phyloP scores from a whole-genome alignment of 23 tunicate genomes.

The Diplosoma virens region DNA sequence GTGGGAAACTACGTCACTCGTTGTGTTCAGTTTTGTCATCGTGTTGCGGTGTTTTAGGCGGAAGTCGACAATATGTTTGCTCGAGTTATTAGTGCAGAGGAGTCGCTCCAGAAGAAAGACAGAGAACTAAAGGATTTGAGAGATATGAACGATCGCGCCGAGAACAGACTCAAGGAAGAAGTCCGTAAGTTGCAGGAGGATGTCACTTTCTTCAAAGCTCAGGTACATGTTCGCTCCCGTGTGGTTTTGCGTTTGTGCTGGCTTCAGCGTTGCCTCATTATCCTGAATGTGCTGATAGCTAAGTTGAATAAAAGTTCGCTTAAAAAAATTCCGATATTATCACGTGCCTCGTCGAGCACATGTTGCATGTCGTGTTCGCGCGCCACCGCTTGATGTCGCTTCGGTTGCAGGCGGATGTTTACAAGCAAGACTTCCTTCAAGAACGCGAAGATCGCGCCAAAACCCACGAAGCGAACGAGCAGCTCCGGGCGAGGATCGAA shows the following conservation, averaged over 20 bases:
- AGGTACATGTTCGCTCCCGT: too few species aligned
- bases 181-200: slow-evolving; percentile 24
- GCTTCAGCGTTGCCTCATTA: too few species aligned
- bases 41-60: not conserved
- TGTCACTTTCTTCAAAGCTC: slow-evolving; percentile 38
- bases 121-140: slow-evolving; percentile 29
- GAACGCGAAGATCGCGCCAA: slow-evolving; percentile 52
- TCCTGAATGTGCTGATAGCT: too few species aligned
- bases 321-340: too few species aligned
- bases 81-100: slow-evolving; percentile 40
- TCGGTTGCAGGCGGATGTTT: slow-evolving; percentile 53
- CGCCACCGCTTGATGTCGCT: not conserved
- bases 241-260: too few species aligned
- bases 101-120: slow-evolving; percentile 50
- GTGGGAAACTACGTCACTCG: not conserved
- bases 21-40: not conserved
- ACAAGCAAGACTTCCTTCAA: slow-evolving; percentile 39
- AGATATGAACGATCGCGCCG: not conserved
- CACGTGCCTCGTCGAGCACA: too few species aligned
- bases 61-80: slow-evolving; percentile 30
- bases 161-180: slow-evolving; percentile 6
- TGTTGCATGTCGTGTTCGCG: too few species aligned
- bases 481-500: slow-evolving; percentile 6
- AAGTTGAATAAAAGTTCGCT: too few species aligned
- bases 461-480: slow-evolving; percentile 24